Percentiles rank a stretch among this genome's conserved stretches.
phyloP scores from a whole-genome alignment of 2,888 invertebrate genomes.

The Crepidodera aurea region DNA sequence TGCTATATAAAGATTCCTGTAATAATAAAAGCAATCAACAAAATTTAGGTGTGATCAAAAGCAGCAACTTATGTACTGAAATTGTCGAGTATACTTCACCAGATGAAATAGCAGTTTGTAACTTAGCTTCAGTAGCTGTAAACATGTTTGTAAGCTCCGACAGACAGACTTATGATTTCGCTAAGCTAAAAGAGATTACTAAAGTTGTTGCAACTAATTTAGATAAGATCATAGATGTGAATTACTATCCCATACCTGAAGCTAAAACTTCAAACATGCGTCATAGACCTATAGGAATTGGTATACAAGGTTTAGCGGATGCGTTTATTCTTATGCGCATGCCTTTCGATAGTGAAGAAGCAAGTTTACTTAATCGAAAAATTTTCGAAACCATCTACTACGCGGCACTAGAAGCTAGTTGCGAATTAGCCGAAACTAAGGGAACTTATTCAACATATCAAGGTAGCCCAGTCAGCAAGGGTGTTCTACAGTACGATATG shows the following conservation, averaged over 20 bases:
- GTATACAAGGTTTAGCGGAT: conserved; percentile 95
- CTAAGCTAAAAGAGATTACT: conserved; percentile 84
- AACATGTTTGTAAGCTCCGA: conserved; percentile 88
- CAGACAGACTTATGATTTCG: conserved; percentile 85
- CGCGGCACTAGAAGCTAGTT: conserved; percentile 95
- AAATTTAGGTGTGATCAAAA: conserved; percentile 97
- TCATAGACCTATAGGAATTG: conserved; percentile 89
- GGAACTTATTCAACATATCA: conserved; percentile 92
- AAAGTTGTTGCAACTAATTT: conserved; percentile 90
- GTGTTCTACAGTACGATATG: conserved; percentile 97
- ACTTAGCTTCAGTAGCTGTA: conserved; percentile 95
- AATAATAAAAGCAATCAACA: conserved; percentile 98
- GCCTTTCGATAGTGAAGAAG: conserved; percentile 91
- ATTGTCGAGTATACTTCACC: conserved; percentile 92
- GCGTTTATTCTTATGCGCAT: conserved; percentile 92
- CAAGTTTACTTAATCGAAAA: conserved; percentile 86
- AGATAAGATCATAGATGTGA: conserved; percentile 96
- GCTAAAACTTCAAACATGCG: conserved; percentile 86
- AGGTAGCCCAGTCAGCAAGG: conserved; percentile 91
- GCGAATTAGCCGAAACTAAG: conserved; percentile 84
- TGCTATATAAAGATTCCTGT: conserved; percentile 96
- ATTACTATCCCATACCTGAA: conserved; percentile 94
- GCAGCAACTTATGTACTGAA: conserved; percentile 98
- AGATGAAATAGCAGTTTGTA: conserved; percentile 97
- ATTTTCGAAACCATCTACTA: conserved; percentile 99